Base-by-base conservation (phyloP, 2,888 invertebrate genomes). In the Latrodectus elegans region DNA sequence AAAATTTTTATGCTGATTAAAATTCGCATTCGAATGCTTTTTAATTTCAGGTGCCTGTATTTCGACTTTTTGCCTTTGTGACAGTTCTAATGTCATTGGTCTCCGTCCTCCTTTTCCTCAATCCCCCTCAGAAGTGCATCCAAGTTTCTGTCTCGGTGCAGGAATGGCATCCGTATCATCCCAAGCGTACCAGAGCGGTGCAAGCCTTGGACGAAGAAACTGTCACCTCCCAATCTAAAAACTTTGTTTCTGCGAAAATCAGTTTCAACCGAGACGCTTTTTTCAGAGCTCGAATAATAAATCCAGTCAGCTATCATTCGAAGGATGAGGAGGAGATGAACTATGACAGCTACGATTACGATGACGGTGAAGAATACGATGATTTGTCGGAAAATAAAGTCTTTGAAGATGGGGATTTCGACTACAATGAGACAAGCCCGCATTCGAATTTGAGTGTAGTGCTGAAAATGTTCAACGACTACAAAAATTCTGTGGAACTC, bases 381-480 rank as follows among this genome's bases (percentile, higher is more conserved):
- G 87, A 89, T 51, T 67, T 89, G 8, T 76, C 80, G 4, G 88
- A 90, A n/a, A 85, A 90, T 60, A 88, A 81, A 83, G 74, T 73
- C 14, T 89, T 89, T 55, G 89, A 89, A 86, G 85, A 88, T 8
- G 89, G 89, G 12, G 89, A 89, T 68, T 89, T 89, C 51, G 89
- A 89, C 68, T 80, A 73, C 17, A 86, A 86, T 17, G 81, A 81
- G 17, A 80, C 86, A 2, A 15, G 38, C 4, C 55, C 17, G 2
- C 55, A 75, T 12, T 68, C 82, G 8, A 53, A 75, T 22, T 55
- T 81, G 15, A 17, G 71, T 12, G 17, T 71, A 22, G 72, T 81
- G 12, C n/a, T 22, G 4, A 51, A 74, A 10, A 85, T 75, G 73
- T 80, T 70, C 38, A 26, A 80, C 4, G 60, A n/a, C 4, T 80